Evolutionary conservation across 2,797 vertebrate genomes (phyloP), one percentile per base, ranked within the genome.

Genomic region (Lemur catta): DNA sequence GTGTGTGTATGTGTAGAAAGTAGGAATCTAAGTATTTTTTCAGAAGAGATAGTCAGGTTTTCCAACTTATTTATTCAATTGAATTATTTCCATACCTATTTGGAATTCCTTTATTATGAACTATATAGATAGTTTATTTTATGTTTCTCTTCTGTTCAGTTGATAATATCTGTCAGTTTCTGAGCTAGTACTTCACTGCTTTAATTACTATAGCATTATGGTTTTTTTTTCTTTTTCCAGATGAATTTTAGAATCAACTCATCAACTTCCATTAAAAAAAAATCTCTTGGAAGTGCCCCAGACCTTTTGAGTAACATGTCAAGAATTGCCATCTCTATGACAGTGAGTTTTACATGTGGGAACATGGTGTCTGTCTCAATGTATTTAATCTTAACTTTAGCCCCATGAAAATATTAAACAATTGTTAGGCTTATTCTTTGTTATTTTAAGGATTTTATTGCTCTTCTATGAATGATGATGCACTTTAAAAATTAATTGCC

Each of bases 171-270:
- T 95, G 7, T 72, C 28, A 78, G 6, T 91, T 93, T 55, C 15
- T 41, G 69, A 82, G 18, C 46, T 71, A 75, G 6, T 59, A 41
- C 4, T 8, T 80, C 28, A 67, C 24, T 92, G 63, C 20, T 87
- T 97, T 89, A 91, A 63, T 84, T 90, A 52, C 57, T 46, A 11
- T 79, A 69, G 55, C 71, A 69, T 91, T 59, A 41, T 33, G 14
- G 57, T 96, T 22, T 95, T 69, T 46, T 52, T n/a, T 84, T 46
- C 35, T 74, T 91, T 94, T 92, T 95, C 50, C 71, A 82, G 84
- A 61, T 81, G 50, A 87, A 94, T 89, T 91, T 92, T 89, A 88
- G n/a, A 57, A 79, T 82, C 67, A 92, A 52, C 48, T 87, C 30
- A 2, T 92, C 46, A 90, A 61, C 38, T 92, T 94, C 10, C 14